phyloP scores from a whole-genome alignment of 2,797 vertebrate genomes.

The Myiothlypis chrysogaster region DNA sequence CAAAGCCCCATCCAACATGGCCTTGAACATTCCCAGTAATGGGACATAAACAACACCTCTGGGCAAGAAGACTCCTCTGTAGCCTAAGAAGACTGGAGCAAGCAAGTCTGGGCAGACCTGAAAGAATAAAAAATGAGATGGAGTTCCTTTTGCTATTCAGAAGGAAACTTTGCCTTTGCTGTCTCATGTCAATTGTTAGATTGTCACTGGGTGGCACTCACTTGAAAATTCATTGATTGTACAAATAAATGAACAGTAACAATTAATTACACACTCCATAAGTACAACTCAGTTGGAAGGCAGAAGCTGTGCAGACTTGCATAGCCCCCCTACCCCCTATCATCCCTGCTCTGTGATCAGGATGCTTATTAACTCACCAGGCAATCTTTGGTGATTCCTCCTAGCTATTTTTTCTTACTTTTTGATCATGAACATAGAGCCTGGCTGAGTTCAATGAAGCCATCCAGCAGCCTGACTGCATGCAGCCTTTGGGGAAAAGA shows the following conservation, averaged over 20 bases:
- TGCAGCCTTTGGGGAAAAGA: neutral
- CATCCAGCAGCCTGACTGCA: neutral
- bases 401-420: neutral
- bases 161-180: neutral
- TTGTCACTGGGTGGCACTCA: constrained; percentile 47
- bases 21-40: neutral
- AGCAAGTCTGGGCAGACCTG: neutral
- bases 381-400: constrained; percentile 3
- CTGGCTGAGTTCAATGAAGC: neutral
- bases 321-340: neutral
- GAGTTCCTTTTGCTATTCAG: neutral
- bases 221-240: constrained; percentile 49
- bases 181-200: constrained; percentile 4
- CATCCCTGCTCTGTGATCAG: neutral
- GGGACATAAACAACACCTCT: neutral
- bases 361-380: constrained; percentile 4
- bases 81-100: neutral
- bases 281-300: neutral
- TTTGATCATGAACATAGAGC: neutral
- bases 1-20: neutral
- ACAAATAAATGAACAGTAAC: constrained; percentile 63
- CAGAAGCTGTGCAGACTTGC: neutral
- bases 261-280: constrained; percentile 62
- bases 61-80: neutral
- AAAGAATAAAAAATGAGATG: neutral